Conservation (phyloP, 92 coral and sea anemone species). For the Parazoanthus darwini region DNA sequence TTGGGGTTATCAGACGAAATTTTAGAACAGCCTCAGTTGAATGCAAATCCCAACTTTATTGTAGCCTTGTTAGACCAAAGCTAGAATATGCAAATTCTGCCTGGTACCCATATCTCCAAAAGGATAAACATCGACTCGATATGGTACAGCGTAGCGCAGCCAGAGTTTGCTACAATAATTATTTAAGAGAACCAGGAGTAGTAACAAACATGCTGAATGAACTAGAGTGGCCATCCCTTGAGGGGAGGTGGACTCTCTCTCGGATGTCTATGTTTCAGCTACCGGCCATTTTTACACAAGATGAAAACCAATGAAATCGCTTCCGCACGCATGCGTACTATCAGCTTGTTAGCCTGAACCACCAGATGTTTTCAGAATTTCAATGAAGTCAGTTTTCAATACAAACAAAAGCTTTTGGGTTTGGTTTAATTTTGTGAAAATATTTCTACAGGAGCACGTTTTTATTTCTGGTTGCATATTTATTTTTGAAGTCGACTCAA, state of each 20-base stretch:
- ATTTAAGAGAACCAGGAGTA: slow-evolving; percentile 47
- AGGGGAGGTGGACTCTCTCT: slow-evolving; percentile 51
- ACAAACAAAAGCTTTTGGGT: slow-evolving; percentile 23
- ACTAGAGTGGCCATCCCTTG: slow-evolving; percentile 61
- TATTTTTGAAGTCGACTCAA: neutral
- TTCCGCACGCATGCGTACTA: slow-evolving; percentile 26
- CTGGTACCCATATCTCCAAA: slow-evolving; percentile 39
- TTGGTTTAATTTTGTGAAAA: slow-evolving; percentile 27
- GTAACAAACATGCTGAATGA: slow-evolving; percentile 49
- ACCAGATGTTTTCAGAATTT: slow-evolving; percentile 43
- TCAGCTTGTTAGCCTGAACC: slow-evolving; percentile 3
- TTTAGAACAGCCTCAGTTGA: slow-evolving; percentile 42
- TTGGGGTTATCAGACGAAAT: slow-evolving; percentile 55
- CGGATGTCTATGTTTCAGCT: slow-evolving; percentile 40
- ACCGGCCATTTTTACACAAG: slow-evolving; percentile 45
- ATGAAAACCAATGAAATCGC: slow-evolving; percentile 8
- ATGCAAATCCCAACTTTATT: slow-evolving; percentile 51
- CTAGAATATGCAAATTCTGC: slow-evolving; percentile 47
- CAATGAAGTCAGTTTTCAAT: slow-evolving; percentile 42
- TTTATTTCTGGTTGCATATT: neutral
- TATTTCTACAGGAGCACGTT: neutral
- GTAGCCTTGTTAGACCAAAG: slow-evolving; percentile 61
- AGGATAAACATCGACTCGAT: slow-evolving; percentile 44
- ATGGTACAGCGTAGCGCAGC: slow-evolving; percentile 45
- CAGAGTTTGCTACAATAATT: slow-evolving; percentile 48